A percentile compares a stretch with the other conserved stretches of the same genome.
phyloP scores from a whole-genome alignment of 2,888 invertebrate genomes.

The Acanthosepion esculentum region DNA sequence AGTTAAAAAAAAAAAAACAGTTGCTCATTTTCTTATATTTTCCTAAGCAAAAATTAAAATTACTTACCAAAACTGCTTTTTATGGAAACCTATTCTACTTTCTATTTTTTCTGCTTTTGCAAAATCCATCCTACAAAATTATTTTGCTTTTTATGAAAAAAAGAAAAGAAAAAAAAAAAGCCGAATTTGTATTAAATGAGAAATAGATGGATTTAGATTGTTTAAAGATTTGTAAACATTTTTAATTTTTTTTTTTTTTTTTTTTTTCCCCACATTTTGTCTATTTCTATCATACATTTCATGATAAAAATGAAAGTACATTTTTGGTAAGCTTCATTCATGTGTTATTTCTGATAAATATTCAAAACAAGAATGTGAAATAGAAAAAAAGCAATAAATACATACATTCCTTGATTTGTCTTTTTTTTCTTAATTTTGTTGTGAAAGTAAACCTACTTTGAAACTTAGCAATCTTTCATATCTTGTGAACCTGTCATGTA shows the following conservation, averaged over 20 bases:
- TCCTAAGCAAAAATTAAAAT: not conserved
- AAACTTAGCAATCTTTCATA: not conserved
- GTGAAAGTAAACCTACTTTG: not conserved
- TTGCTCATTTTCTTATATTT: not conserved
- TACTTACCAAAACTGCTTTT: not conserved
- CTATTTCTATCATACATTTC: not conserved
- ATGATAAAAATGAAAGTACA: not conserved
- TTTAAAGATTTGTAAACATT: too few relatives aligned
- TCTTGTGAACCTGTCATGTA: too few relatives aligned
- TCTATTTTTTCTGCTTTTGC: not conserved
- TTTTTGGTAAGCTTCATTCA: not conserved
- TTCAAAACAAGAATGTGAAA: not conserved
- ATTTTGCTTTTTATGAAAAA: not conserved
- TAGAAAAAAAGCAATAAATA: not conserved
- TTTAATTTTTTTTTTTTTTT: not conserved
- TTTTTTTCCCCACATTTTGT: not conserved
- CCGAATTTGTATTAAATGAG: not conserved
- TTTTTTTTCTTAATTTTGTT: not conserved
- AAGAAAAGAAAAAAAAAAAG: not conserved
- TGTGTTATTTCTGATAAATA: not conserved
- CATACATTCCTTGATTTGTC: not conserved
- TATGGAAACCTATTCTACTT: not conserved
- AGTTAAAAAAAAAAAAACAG: not conserved
- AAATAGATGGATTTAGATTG: too few relatives aligned
- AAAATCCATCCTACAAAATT: slow-evolving; percentile 1